Percentiles rank a stretch among this genome's conserved stretches.
Conservation (phyloP, 2,888 invertebrate genomes). For the Melipona beecheii region DNA sequence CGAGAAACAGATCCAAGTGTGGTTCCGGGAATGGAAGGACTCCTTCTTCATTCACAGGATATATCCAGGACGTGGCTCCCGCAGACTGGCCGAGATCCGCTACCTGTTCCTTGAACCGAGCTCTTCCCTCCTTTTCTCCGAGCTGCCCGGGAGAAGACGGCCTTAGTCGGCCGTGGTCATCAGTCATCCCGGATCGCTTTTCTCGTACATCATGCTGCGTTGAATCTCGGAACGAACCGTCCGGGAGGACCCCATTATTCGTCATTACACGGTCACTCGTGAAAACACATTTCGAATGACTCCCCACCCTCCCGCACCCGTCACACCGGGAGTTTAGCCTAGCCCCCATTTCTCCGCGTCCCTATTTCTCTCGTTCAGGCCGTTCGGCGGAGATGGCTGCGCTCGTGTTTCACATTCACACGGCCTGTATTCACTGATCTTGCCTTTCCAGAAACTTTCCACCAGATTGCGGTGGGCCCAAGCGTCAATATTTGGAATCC, state of each 20-base stretch:
- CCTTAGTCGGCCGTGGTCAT: constrained; percentile 71
- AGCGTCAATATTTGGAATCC: constrained; percentile 78
- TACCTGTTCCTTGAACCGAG: constrained; percentile 76
- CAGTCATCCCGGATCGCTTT: constrained; percentile 79
- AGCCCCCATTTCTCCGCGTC: constrained; percentile 15
- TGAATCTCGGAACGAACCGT: constrained; percentile 65
- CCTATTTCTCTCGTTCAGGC: neutral
- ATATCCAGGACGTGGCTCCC: constrained; percentile 58
- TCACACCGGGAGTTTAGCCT: constrained; percentile 16
- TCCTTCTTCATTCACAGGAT: constrained; percentile 69
- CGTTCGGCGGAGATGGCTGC: constrained; percentile 26
- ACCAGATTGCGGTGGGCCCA: constrained; percentile 67
- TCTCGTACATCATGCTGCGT: constrained; percentile 70
- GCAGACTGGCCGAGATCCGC: constrained; percentile 61
- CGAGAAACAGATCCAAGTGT: constrained; percentile 44
- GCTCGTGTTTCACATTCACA: constrained; percentile 65
- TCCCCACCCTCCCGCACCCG: constrained; percentile 13
- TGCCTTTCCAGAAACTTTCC: constrained; percentile 48
- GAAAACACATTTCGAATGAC: constrained; percentile 76
- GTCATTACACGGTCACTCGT: constrained; percentile 82
- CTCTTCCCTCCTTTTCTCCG: constrained; percentile 48
- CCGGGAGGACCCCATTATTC: constrained; percentile 80
- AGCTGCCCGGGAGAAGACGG: constrained; percentile 17
- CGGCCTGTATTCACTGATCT: constrained; percentile 30
- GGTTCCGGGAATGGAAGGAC: constrained; percentile 66